A percentile compares a stretch with the other conserved stretches of the same genome.
These are phyloP conservation scores for Bettongia penicillata DNA, from an alignment of 2,113 vertebrate species.

Conservation along the genomic window DNA sequence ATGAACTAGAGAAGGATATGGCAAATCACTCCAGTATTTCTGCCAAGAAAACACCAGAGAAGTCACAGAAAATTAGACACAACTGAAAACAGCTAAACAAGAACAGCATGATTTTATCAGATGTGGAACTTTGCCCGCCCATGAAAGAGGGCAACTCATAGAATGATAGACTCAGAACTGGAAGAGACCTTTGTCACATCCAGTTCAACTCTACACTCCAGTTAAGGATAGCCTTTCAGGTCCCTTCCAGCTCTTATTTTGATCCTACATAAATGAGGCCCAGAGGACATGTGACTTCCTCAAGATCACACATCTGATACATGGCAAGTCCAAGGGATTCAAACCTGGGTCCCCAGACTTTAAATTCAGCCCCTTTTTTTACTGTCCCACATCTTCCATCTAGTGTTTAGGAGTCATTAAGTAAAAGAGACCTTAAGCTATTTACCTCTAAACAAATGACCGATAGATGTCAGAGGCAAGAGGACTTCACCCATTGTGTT, in stretches of 20 bases:
- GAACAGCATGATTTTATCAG: neutral
- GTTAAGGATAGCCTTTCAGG: neutral
- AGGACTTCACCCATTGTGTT: neutral
- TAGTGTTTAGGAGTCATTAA: neutral
- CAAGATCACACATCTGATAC: too few species aligned
- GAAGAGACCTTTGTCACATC: neutral
- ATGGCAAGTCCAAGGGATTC: neutral
- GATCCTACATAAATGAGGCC: neutral
- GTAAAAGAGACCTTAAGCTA: neutral
- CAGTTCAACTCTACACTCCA: neutral
- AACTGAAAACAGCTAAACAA: neutral
- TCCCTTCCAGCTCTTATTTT: neutral
- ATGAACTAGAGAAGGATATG: neutral
- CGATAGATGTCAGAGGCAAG: neutral
- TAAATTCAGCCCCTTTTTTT: too few species aligned
- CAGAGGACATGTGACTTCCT: neutral
- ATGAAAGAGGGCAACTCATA: neutral
- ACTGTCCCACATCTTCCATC: neutral
- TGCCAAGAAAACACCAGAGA: neutral
- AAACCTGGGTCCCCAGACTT: neutral
- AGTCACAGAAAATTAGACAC: neutral
- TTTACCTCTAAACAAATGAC: neutral
- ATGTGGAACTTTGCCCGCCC: neutral
- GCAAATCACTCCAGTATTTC: neutral
- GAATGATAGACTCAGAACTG: neutral